Evolutionary conservation across 1,140 invertebrate genomes (phyloP).

Genomic region (Adoxophyes honmai): DNA sequence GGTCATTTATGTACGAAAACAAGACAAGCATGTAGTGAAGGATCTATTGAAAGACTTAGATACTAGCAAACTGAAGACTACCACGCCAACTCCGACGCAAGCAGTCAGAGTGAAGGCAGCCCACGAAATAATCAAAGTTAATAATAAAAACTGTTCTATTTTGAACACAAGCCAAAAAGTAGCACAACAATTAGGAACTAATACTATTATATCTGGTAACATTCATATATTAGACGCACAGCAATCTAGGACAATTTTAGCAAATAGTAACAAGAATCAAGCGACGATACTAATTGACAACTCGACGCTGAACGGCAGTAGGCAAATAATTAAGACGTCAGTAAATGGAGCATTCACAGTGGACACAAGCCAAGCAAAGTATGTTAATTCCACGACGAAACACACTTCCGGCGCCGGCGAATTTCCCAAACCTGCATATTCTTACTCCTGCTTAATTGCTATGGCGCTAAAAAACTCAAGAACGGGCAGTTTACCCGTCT

Average conservation of each 20-base stretch:
- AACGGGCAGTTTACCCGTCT: constrained; percentile 95
- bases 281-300: constrained; percentile 75
- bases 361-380: constrained; percentile 70
- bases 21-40: constrained; percentile 78
- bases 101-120: constrained; percentile 63
- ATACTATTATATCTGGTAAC: constrained; percentile 76
- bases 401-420: constrained; percentile 76
- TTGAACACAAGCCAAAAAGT: constrained; percentile 71
- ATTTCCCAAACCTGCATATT: constrained; percentile 97
- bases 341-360: constrained; percentile 59
- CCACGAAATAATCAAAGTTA: constrained; percentile 71
- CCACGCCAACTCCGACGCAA: constrained; percentile 38
- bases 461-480: constrained; percentile 98
- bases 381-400: constrained; percentile 68
- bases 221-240: constrained; percentile 75
- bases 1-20: constrained; percentile 70
- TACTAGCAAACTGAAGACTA: constrained; percentile 44
- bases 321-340: constrained; percentile 71
- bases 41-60: constrained; percentile 76
- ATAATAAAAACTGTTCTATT: constrained; percentile 71
- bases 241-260: constrained; percentile 75
- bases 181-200: constrained; percentile 64
- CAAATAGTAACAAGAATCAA: constrained; percentile 69
- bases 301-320: constrained; percentile 66
- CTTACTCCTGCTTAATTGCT: constrained; percentile 97